These are phyloP conservation scores for Drosophila buzzatii DNA, from an alignment of 2,888 invertebrate genomes.

Conservation along the genomic window DNA sequence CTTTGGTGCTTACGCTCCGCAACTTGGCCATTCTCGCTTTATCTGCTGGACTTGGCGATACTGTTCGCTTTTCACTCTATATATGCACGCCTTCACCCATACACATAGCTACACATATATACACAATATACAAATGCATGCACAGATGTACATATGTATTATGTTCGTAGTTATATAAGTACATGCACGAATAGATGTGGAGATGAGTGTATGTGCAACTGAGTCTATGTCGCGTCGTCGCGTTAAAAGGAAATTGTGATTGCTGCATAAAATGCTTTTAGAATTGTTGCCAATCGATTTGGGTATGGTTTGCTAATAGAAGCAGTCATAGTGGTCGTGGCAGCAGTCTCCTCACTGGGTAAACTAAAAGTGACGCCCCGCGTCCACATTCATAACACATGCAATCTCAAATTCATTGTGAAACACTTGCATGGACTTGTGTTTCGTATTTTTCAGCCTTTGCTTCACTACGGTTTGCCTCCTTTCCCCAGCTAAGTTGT, in stretches of 20 bases:
- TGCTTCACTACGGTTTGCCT: conserved; percentile 31
- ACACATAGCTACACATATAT: background rate
- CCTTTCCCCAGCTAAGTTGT: conserved; percentile 39
- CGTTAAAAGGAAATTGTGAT: conserved; percentile 79
- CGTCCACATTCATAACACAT: conserved; percentile 43
- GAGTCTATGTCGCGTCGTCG: conserved; percentile 52
- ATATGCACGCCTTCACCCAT: conserved; percentile 8
- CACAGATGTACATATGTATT: conserved; percentile 7
- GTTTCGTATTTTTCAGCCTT: conserved; percentile 41
- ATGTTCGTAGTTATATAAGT: conserved; percentile 5
- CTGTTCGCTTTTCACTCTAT: conserved; percentile 20
- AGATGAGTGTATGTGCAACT: background rate
- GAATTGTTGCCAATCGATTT: conserved; percentile 80
- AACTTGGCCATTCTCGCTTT: conserved; percentile 26
- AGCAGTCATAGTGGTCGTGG: conserved; percentile 23
- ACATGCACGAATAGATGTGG: background rate
- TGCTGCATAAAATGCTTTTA: conserved; percentile 80
- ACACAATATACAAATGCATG: background rate
- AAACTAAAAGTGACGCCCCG: conserved; percentile 49
- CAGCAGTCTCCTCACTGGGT: conserved; percentile 25
- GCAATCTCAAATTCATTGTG: conserved; percentile 77
- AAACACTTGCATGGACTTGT: conserved; percentile 73
- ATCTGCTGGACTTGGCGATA: conserved; percentile 16
- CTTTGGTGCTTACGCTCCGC: conserved; percentile 29
- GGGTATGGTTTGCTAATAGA: conserved; percentile 74